These are phyloP conservation scores for Orthosia cruda DNA, from an alignment of 2,888 invertebrate species.

Conservation along the genomic window DNA sequence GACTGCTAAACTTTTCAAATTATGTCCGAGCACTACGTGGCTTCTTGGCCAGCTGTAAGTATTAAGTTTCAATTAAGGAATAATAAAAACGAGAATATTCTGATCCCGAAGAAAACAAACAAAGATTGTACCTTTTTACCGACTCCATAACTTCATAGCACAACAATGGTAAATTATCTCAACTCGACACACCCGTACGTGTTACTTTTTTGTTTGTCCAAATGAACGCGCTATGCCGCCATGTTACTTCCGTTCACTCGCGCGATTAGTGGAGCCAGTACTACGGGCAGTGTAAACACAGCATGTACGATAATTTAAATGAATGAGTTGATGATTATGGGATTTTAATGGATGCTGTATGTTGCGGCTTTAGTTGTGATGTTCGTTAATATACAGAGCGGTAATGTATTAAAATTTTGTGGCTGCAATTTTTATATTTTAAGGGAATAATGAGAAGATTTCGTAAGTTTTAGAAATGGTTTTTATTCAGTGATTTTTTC, in stretches of 20 bases:
- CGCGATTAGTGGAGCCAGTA: constrained; percentile 63
- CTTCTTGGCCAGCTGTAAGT: no score
- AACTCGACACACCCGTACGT: constrained; percentile 48
- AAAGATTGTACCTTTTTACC: constrained; percentile 26
- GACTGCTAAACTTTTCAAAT: no score
- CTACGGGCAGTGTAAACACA: constrained; percentile 56
- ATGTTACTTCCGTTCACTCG: constrained; percentile 66
- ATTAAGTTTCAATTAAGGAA: no score
- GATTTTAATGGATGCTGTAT: constrained; percentile 54
- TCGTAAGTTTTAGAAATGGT: not conserved
- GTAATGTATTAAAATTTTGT: constrained; percentile 22
- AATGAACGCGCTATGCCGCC: constrained; percentile 60
- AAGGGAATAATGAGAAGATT: constrained; percentile 1
- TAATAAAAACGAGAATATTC: no score
- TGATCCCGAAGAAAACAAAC: no score
- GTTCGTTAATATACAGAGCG: constrained; percentile 23
- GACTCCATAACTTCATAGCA: constrained; percentile 45
- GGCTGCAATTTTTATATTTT: not conserved
- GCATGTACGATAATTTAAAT: constrained; percentile 64
- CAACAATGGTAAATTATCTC: constrained; percentile 52
- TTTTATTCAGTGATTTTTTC: constrained; percentile 1
- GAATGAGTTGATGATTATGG: constrained; percentile 62
- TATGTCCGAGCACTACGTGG: no score
- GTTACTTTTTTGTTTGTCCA: constrained; percentile 65
- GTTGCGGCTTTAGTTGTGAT: constrained; percentile 49